phyloP scores from a whole-genome alignment of 2,797 vertebrate genomes.

The Mionectes olivaceus region DNA sequence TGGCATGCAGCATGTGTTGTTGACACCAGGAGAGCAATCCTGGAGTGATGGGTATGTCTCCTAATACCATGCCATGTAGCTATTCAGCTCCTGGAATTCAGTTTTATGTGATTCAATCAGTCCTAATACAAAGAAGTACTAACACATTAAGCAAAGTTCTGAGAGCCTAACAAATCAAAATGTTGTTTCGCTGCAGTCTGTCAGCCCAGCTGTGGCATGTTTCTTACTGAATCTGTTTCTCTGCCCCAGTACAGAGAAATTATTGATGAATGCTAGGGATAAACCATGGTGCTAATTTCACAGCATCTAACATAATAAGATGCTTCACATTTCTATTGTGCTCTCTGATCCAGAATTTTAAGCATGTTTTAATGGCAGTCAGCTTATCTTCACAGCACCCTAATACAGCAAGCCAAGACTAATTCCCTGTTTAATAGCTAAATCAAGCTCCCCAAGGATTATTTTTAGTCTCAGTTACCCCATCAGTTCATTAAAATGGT shows the following conservation, averaged over 20 bases:
- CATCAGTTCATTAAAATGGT: neutral
- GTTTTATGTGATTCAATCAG: conserved; percentile 15
- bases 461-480: neutral
- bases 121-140: conserved; percentile 21
- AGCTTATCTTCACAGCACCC: neutral
- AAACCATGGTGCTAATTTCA: neutral
- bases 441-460: neutral
- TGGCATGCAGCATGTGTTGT: neutral
- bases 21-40: conserved; percentile 23
- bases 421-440: neutral
- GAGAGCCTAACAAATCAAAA: conserved; percentile 36
- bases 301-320: neutral
- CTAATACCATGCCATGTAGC: conserved; percentile 3
- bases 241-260: neutral
- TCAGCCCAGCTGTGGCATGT: neutral
- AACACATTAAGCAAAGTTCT: conserved; percentile 32
- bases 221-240: neutral
- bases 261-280: neutral
- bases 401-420: neutral
- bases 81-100: conserved; percentile 37
- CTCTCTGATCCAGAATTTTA: neutral
- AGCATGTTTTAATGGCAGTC: neutral
- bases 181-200: neutral
- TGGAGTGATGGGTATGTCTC: neutral
- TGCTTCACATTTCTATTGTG: neutral